phyloP scores from a whole-genome alignment of 2,797 vertebrate genomes.

The Miichthys miiuy region DNA sequence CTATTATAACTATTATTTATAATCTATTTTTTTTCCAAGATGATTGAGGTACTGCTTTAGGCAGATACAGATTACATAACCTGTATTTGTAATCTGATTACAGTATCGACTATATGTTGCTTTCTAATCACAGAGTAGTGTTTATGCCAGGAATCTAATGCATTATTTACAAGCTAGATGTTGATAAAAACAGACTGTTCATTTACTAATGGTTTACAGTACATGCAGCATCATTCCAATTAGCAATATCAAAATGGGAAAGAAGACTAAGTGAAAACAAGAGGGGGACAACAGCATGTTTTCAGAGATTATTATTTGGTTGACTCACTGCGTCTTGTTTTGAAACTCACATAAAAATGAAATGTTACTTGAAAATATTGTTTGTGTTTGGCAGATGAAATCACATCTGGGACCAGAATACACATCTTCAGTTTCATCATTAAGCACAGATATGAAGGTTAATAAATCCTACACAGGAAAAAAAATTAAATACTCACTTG shows the following conservation, averaged over 20 bases:
- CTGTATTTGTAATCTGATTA: conserved; percentile 74
- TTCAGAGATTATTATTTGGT: conserved; percentile 69
- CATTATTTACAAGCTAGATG: conserved; percentile 98
- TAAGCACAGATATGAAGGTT: conserved; percentile 10
- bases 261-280: conserved; percentile 69
- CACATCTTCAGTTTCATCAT: conserved; percentile 17
- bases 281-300: conserved; percentile 47
- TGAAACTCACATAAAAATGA: conserved; percentile 50
- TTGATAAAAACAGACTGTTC: conserved; percentile 98
- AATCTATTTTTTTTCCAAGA: not conserved
- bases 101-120: conserved; percentile 59
- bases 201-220: conserved; percentile 98
- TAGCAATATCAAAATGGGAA: conserved; percentile 91
- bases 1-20: not conserved
- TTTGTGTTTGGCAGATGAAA: conserved; percentile 46
- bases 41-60: conserved; percentile 36
- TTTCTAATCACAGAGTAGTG: conserved; percentile 83
- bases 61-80: conserved; percentile 61
- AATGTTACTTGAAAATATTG: conserved; percentile 41
- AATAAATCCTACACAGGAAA: not conserved
- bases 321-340: conserved; percentile 49
- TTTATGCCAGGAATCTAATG: conserved; percentile 93
- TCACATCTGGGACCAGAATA: conserved; percentile 9
- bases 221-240: conserved; percentile 93
- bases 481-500: conserved; percentile 69